Evolutionary conservation across 2,888 invertebrate genomes (phyloP), one percentile per base, ranked within the genome.

Genomic region (Formica aserva): DNA sequence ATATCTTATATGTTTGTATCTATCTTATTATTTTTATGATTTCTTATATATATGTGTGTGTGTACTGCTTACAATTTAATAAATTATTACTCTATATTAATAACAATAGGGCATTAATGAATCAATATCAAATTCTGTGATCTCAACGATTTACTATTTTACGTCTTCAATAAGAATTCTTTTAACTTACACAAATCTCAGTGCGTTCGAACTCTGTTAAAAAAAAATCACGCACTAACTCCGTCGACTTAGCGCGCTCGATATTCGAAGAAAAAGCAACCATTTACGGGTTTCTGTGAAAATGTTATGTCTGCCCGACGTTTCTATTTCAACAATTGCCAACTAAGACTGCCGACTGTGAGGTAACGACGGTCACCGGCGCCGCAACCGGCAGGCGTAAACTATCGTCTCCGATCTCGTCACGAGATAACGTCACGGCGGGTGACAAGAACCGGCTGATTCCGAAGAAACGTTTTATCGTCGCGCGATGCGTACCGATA

Each of bases 381-480:
- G 57, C 18, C 45, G 57, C 57, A 57, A 71, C n/a, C 41, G 38
- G 55, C 71, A 60, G 63, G 63, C 38, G 81, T 48, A 77, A 52
- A 78, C 78, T 48, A 22, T 66, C 57, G 38, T 62, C 78, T 52
- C 38, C 77, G 82, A 82, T 82, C 52, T 48, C 29, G 45, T 55
- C 38, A 22, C n/a, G 66, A 67, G 78, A 69, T 83, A 83, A 80
- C 35, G 80, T 83, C 83, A 67, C 62, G 29, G 35, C 48, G 69
- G 57, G 48, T 29, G 67, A 77, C 71, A 48, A 57, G n/a, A 60
- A 82, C 38, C n/a, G 32, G 60, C 71, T 45, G 62, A 83, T 45
- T 65, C 67, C 67, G 38, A 63, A 74, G 88, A 81, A 71, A 82
- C 84, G 78, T 86, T 87, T 88, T 85, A 83, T 86, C 85, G 85